Conservation (phyloP, 2,888 invertebrate genomes). For the Diploptera punctata region DNA sequence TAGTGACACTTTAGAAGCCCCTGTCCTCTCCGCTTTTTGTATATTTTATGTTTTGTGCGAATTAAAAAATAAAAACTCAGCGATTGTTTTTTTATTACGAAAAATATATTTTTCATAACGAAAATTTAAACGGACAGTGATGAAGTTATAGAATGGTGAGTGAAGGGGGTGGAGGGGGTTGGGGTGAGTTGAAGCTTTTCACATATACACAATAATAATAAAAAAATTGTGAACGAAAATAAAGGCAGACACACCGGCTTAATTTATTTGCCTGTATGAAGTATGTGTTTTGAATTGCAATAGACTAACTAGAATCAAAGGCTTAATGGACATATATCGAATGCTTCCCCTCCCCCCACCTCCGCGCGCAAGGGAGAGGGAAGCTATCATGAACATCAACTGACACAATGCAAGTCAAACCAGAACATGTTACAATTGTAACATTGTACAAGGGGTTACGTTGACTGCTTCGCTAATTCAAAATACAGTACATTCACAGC, state of each 20-base stretch:
- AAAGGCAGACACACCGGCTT: conserved; percentile 23
- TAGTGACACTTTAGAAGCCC: conserved; percentile 25
- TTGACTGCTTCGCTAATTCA: no score
- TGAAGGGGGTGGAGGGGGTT: background rate
- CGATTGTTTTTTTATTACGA: conserved; percentile 14
- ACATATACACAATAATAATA: conserved; percentile 24
- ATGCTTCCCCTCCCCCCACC: background rate
- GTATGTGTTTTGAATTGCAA: conserved; percentile 19
- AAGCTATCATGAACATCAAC: background rate
- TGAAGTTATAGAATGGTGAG: conserved; percentile 31
- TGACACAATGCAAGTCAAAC: background rate
- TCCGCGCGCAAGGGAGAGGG: background rate
- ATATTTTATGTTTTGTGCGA: conserved; percentile 19
- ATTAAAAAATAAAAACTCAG: conserved; percentile 22
- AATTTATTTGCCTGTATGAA: conserved; percentile 25
- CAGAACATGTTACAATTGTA: no score
- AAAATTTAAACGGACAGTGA: conserved; percentile 33
- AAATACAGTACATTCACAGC: no score
- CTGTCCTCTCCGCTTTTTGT: conserved; percentile 29
- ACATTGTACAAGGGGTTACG: no score
- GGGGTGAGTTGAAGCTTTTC: conserved; percentile 19
- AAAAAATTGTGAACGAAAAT: conserved; percentile 27
- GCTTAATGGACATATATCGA: conserved; percentile 25
- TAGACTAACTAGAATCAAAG: conserved; percentile 20
- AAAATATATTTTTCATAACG: conserved; percentile 26